Conservation (phyloP, 2,113 vertebrate species). For the Gymnarchus niloticus region DNA sequence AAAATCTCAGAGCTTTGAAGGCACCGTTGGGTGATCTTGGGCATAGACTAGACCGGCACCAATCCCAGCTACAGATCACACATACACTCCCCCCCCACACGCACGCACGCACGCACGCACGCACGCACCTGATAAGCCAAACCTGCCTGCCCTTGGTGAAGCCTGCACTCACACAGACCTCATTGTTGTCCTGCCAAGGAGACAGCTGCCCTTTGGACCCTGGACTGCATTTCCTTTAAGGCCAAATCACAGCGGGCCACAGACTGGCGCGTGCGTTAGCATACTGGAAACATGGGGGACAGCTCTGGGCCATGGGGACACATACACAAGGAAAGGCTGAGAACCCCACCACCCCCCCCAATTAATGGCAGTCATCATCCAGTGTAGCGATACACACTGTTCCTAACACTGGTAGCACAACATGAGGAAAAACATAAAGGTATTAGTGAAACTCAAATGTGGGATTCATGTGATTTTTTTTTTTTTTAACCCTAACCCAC, state of each 20-base stretch:
- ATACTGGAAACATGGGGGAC: neutral
- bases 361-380: neutral
- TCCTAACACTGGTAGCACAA: neutral
- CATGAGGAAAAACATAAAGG: neutral
- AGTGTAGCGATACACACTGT: neutral
- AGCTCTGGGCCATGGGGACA: neutral
- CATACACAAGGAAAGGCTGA: neutral
- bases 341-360: neutral
- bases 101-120: neutral
- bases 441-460: neutral
- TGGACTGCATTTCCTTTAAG: constrained; percentile 47
- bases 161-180: constrained; percentile 49
- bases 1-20: neutral
- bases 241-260: constrained; percentile 36
- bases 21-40: neutral
- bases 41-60: neutral
- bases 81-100: neutral
- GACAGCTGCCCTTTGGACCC: constrained; percentile 59
- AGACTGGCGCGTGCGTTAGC: constrained; percentile 27
- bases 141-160: constrained; percentile 38
- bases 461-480: neutral
- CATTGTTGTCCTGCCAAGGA: constrained; percentile 53
- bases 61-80: neutral
- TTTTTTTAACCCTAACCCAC: no score
- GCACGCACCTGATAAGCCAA: constrained; percentile 50